These are phyloP conservation scores for Theocolax elegans DNA, from an alignment of 1,140 invertebrate genomes.

Conservation along the genomic window DNA sequence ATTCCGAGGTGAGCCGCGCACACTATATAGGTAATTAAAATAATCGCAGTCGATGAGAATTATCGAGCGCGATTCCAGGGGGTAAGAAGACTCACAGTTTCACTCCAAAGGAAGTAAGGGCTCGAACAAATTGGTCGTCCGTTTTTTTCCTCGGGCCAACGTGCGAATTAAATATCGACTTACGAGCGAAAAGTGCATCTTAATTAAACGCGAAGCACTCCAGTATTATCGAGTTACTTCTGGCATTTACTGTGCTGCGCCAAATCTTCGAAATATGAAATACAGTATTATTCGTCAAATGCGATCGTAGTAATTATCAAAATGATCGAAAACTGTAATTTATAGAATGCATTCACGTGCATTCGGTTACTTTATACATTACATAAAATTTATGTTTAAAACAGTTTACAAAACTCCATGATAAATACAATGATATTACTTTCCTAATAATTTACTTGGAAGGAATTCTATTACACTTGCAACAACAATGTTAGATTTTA, in stretches of 20 bases:
- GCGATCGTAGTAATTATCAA: conserved; percentile 24
- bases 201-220: conserved; percentile 46
- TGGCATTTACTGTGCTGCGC: conserved; percentile 31
- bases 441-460: too few species aligned
- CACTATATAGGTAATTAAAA: conserved; percentile 36
- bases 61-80: conserved; percentile 32
- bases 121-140: conserved; percentile 22
- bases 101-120: conserved; percentile 1
- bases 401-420: too few species aligned
- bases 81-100: neutral
- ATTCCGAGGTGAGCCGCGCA: conserved; percentile 24
- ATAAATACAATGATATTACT: too few species aligned
- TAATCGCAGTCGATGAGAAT: conserved; percentile 39
- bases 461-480: too few species aligned
- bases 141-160: conserved; percentile 18
- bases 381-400: too few species aligned
- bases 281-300: too few species aligned
- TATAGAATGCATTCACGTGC: too few species aligned
- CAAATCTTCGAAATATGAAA: too few species aligned
- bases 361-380: too few species aligned
- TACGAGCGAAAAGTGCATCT: conserved; percentile 47
- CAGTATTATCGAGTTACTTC: conserved; percentile 31
- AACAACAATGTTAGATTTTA: too few species aligned
- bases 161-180: conserved; percentile 45
- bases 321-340: too few species aligned